phyloP scores from a whole-genome alignment of 1,140 invertebrate genomes.

The Drosophila takahashii region DNA sequence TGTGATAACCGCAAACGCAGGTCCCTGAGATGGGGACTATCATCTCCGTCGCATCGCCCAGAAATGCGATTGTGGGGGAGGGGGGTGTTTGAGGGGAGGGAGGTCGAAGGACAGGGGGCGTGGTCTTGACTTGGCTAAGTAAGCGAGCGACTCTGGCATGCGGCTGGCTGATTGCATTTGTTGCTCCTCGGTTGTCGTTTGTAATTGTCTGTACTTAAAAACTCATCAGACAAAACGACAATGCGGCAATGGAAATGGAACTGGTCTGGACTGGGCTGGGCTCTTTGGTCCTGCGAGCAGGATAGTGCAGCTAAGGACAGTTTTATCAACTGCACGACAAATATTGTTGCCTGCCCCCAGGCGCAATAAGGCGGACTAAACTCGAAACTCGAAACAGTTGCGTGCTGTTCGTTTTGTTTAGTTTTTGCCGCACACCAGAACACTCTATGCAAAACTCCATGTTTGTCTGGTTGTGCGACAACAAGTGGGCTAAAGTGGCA shows the following conservation, averaged over 20 bases:
- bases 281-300: conserved; percentile 6
- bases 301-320: conserved; percentile 31
- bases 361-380: conserved; percentile 44
- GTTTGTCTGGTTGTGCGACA: conserved; percentile 39
- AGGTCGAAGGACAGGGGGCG: neutral
- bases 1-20: conserved; percentile 62
- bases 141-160: conserved; percentile 15
- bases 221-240: conserved; percentile 81
- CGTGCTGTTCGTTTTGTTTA: conserved; percentile 39
- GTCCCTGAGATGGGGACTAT: conserved; percentile 8
- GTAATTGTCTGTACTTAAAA: conserved; percentile 82
- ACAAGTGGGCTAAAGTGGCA: conserved; percentile 36
- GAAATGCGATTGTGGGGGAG: neutral
- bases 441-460: conserved; percentile 47
- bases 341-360: conserved; percentile 60
- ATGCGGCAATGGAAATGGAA: conserved; percentile 37
- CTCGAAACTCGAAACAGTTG: conserved; percentile 39
- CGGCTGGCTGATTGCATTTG: conserved; percentile 50
- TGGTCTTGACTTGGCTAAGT: conserved; percentile 24
- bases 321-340: conserved; percentile 62
- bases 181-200: conserved; percentile 59
- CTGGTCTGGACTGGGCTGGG: neutral
- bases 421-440: conserved; percentile 17
- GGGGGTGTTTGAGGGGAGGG: conserved; percentile 8
- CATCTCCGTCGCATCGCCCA: too few relatives aligned